Conservation (phyloP, 2,113 vertebrate species). For the Enhydra lutris region DNA sequence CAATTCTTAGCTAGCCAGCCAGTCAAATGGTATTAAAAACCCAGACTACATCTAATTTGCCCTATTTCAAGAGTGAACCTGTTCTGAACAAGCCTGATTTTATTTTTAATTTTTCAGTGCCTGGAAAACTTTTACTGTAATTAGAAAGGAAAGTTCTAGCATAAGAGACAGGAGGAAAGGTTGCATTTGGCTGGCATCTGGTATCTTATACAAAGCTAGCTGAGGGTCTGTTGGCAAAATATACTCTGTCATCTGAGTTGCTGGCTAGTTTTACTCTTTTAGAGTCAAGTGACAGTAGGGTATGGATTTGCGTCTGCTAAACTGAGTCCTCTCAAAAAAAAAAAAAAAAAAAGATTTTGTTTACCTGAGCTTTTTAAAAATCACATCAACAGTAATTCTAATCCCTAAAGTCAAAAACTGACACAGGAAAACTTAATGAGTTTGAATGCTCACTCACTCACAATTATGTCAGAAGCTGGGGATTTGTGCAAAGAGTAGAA, state of each 20-base stretch:
- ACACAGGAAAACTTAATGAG: neutral
- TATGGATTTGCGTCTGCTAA: neutral
- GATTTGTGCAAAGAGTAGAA: neutral
- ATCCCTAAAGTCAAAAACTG: neutral
- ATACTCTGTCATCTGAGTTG: neutral
- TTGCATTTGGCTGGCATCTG: slow-evolving; percentile 8
- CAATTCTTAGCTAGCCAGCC: neutral
- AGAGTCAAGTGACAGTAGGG: neutral
- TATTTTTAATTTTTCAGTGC: slow-evolving; percentile 24
- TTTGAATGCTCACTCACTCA: neutral
- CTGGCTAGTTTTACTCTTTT: neutral
- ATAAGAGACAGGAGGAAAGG: neutral
- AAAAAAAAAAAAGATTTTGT: neutral
- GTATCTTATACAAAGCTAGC: neutral
- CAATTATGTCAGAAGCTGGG: neutral
- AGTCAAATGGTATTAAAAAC: slow-evolving; percentile 38
- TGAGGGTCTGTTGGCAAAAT: slow-evolving; percentile 16
- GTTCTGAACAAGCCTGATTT: slow-evolving; percentile 40
- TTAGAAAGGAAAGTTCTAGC: slow-evolving; percentile 46
- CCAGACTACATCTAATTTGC: slow-evolving; percentile 52
- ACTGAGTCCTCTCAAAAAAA: neutral
- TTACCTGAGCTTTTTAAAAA: neutral
- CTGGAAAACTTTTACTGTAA: slow-evolving; percentile 51
- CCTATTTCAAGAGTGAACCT: slow-evolving; percentile 29
- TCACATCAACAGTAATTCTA: neutral